phyloP scores from a whole-genome alignment of 2,113 vertebrate species.

The Erythrocebus patas region DNA sequence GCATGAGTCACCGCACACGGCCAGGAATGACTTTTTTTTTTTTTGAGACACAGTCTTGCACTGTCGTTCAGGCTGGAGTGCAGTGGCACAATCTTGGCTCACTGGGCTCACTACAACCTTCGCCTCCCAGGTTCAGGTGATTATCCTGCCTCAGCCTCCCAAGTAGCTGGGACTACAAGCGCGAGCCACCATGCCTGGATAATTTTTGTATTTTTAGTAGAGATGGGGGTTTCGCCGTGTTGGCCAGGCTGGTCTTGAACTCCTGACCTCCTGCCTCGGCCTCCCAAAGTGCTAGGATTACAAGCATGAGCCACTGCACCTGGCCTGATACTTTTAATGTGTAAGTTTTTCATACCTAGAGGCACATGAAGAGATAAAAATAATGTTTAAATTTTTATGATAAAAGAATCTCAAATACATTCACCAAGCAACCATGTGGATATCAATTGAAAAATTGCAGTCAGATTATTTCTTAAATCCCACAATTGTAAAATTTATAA shows the following conservation, averaged over 20 bases:
- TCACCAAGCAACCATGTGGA: neutral
- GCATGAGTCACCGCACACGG: no score
- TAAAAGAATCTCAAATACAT: neutral
- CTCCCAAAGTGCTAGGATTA: neutral
- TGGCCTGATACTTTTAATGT: neutral
- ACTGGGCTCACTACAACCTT: neutral
- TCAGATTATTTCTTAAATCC: neutral
- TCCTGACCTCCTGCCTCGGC: neutral
- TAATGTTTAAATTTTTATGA: conserved; percentile 9
- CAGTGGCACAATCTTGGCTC: neutral
- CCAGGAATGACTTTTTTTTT: no score
- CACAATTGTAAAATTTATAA: neutral
- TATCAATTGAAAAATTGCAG: neutral
- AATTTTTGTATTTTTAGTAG: neutral
- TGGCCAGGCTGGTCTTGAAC: neutral
- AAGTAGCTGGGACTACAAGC: neutral
- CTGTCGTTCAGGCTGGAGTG: no score
- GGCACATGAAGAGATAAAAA: no score
- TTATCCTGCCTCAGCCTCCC: neutral
- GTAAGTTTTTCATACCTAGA: neutral
- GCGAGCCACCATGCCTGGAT: neutral
- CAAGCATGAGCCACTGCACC: neutral
- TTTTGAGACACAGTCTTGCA: no score
- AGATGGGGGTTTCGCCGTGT: neutral
- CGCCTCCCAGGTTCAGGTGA: neutral